Evolutionary conservation across 1,140 invertebrate genomes (phyloP), one percentile per base, ranked within the genome.

Genomic region (Neodiprion fabricii): DNA sequence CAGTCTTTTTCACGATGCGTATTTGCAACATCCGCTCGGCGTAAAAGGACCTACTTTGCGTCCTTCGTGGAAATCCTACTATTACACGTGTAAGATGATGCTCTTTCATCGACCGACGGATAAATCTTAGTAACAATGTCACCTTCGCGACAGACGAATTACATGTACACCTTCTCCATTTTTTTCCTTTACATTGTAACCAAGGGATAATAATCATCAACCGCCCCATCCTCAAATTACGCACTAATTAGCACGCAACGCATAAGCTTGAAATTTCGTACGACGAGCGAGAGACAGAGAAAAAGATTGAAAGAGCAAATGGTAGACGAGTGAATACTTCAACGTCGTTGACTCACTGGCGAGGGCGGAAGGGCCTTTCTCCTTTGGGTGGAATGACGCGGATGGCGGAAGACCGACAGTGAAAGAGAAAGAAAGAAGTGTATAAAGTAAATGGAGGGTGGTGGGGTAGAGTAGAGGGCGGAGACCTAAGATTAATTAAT

Each of bases 401-500:
- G 28, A 40, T 40, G 53, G 53, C 5, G 28, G 28, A 40, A 61
- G 53, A 61, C 11, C n/a, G 11, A 12, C 11, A 61, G 53, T 17
- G 53, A 17, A 61, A 40, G 28, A 40, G 1, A 61, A 61, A 61
- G 53, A 14, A 61, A 61, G 53, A 61, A 61, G 53, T 61, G 9
- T 17, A 17, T 61, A 9, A 17, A 61, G 11, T 17, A 61, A 17
- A 17, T 7, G 11, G 53, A 5, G 9, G 53, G 53, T 11, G 9
- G 53, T 21, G 17, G 17, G 17, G 17, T 21, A 5, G 53, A 17
- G 53, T 61, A 17, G 53, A 12, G n/a, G 53, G 53, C 53, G 53
- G 8, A 61, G 53, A 8, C 11, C 40, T 69, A 21, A 69, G 67
- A 69, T 69, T 69, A 21, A 69, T 69, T 69, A 69, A 69, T 21